Conservation (phyloP, 2,113 vertebrate genomes). For the Struthio camelus region DNA sequence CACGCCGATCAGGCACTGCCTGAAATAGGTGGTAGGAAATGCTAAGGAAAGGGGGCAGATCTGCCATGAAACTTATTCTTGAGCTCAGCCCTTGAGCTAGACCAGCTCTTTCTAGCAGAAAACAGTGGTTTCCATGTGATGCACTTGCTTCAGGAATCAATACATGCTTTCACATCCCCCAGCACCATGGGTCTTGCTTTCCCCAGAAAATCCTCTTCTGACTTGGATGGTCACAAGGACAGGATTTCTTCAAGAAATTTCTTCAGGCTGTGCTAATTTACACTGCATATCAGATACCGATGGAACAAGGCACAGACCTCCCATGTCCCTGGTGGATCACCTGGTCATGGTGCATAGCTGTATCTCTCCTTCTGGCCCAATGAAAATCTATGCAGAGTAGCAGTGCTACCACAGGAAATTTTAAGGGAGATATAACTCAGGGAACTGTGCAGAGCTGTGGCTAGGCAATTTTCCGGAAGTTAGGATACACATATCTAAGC, state of each 20-base stretch:
- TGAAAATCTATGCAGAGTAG: not conserved
- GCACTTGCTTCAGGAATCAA: not conserved
- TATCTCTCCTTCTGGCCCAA: too few species aligned
- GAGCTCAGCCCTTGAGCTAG: not conserved
- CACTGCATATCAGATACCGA: not conserved
- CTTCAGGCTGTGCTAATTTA: not conserved
- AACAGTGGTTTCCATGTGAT: not conserved
- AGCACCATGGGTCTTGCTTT: fast-evolving
- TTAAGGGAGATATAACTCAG: fast-evolving
- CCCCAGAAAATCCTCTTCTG: not conserved
- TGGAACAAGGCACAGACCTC: not conserved
- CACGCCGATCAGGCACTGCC: not conserved
- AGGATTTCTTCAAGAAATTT: not conserved
- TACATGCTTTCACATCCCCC: not conserved
- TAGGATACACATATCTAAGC: not conserved
- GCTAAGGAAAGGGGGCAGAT: not conserved
- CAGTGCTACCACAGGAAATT: not conserved
- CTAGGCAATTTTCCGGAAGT: not conserved
- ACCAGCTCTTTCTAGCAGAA: not conserved
- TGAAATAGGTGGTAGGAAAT: not conserved
- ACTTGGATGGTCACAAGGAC: not conserved
- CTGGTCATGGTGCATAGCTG: not conserved
- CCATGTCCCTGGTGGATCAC: not conserved
- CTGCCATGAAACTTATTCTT: not conserved
- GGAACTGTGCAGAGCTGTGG: fast-evolving